A percentile compares a stretch with the other conserved stretches of the same genome.
Evolutionary conservation across 64 coral and sea anemone genomes (phyloP).

Genomic region (Pocillopora damicornis): DNA sequence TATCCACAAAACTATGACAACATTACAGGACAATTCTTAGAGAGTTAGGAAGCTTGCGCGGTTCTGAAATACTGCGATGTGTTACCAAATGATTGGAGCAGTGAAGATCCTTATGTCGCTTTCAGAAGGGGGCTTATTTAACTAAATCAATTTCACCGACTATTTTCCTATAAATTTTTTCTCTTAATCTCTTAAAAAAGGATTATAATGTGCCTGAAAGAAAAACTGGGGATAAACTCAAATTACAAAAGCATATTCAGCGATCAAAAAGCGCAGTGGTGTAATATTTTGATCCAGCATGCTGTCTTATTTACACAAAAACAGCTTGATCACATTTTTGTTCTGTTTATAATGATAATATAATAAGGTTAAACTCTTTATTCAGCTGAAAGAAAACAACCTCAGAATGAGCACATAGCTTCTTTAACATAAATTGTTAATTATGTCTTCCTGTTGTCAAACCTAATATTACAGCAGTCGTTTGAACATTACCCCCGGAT

Average conservation of each 20-base stretch:
- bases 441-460: slow-evolving; percentile 39
- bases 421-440: slow-evolving; percentile 31
- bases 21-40: no score
- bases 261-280: background rate
- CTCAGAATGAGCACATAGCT: slow-evolving; percentile 3
- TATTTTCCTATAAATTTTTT: background rate
- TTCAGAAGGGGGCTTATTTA: background rate
- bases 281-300: background rate
- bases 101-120: background rate
- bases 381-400: slow-evolving; percentile 21
- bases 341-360: slow-evolving; percentile 37
- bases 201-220: background rate
- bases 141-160: background rate
- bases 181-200: background rate
- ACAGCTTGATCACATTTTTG: slow-evolving; percentile 26
- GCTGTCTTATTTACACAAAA: slow-evolving; percentile 15
- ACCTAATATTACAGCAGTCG: background rate
- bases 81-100: no score
- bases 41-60: no score
- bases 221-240: background rate
- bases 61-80: no score
- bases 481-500: background rate
- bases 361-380: slow-evolving; percentile 33
- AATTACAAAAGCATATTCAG: background rate
- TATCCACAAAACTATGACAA: no score